Percentiles rank a stretch among this genome's conserved stretches.
Conservation (phyloP, 2,797 vertebrate genomes). For the Eleutherodactylus coqui region DNA sequence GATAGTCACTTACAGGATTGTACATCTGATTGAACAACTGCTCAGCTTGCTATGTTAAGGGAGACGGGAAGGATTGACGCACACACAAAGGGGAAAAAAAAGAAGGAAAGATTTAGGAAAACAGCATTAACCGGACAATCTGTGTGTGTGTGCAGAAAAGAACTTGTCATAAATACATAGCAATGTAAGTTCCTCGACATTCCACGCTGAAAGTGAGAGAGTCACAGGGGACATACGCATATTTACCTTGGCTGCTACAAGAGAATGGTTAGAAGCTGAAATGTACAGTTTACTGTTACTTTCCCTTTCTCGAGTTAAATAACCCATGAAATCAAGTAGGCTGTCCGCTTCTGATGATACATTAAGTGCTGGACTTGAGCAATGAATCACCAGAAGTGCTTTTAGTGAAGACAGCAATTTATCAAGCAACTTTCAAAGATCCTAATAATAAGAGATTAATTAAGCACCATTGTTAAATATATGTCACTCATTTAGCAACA, state of each 20-base stretch:
- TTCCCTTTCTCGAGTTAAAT: slow-evolving; percentile 81
- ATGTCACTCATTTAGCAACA: slow-evolving; percentile 65
- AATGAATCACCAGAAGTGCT: slow-evolving; percentile 77
- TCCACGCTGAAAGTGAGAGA: slow-evolving; percentile 78
- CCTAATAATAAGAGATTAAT: slow-evolving; percentile 81
- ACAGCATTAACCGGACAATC: slow-evolving; percentile 86
- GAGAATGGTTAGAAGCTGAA: slow-evolving; percentile 81
- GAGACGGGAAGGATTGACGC: slow-evolving; percentile 82
- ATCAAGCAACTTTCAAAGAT: slow-evolving; percentile 77
- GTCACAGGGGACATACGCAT: slow-evolving; percentile 77
- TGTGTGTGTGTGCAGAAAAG: slow-evolving; percentile 76
- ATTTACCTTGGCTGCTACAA: slow-evolving; percentile 85
- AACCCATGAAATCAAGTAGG: slow-evolving; percentile 84
- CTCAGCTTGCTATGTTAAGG: slow-evolving; percentile 98
- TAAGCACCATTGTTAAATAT: slow-evolving; percentile 76
- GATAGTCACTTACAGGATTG: slow-evolving; percentile 93
- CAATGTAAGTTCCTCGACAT: slow-evolving; percentile 82
- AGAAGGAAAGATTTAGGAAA: slow-evolving; percentile 87
- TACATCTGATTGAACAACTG: slow-evolving; percentile 99
- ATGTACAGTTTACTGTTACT: slow-evolving; percentile 81
- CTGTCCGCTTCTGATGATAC: slow-evolving; percentile 82
- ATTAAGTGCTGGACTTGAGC: slow-evolving; percentile 77
- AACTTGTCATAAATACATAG: slow-evolving; percentile 73
- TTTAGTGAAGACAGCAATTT: slow-evolving; percentile 76
- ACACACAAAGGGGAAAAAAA: slow-evolving; percentile 80